Base-by-base conservation (phyloP, 2,113 vertebrate species). In the Cochlearius cochlearius region DNA sequence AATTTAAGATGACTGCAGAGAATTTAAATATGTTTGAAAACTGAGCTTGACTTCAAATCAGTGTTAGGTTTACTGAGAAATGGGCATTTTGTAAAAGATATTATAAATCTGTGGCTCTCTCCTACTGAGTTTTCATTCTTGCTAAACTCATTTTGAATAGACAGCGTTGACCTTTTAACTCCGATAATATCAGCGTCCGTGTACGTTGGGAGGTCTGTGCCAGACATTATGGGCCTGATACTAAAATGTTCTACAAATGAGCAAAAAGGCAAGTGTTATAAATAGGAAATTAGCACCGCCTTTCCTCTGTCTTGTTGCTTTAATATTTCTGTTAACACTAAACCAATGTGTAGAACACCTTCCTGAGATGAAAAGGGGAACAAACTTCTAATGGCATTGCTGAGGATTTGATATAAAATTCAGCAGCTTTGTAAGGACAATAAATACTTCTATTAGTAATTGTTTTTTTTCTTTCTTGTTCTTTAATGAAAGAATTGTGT, bases 1-100 rank as follows among this genome's bases (percentile, higher is more conserved):
- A 96, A 97, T 91, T 84, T 76, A 94, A 94, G 94, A 96, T 32
- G 77, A 92, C 95, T 83, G 47, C 77, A 83, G 94, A 96, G 94
- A 80, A 88, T 96, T 96, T 74, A 86, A 95, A 86, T 43, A 58
- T 14, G 21, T 55, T 97, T 92, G 63, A 58, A 90, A 93, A 84
- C 85, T 59, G 66, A 86, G 32, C 74, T 68, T 85, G 63, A 63
- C 64, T 94, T 92, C 83, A 76, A 87, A 87, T 90, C 76, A 58
- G 38, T 74, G 52, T 82, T 87, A 71, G 36, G 58, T 84, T 95
- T 91, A 82, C 53, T 13, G 14, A 94, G 73, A 81, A 93, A 75
- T 36, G 62, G 69, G 17, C 20, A 43, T 87, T 96, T 88, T 88
- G 78, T 88, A 72, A 91, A 90, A 90, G 72, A 55, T 75, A 22